These are phyloP conservation scores for Microcebus tavaratra DNA, from an alignment of 2,113 vertebrate species.

Conservation along the genomic window DNA sequence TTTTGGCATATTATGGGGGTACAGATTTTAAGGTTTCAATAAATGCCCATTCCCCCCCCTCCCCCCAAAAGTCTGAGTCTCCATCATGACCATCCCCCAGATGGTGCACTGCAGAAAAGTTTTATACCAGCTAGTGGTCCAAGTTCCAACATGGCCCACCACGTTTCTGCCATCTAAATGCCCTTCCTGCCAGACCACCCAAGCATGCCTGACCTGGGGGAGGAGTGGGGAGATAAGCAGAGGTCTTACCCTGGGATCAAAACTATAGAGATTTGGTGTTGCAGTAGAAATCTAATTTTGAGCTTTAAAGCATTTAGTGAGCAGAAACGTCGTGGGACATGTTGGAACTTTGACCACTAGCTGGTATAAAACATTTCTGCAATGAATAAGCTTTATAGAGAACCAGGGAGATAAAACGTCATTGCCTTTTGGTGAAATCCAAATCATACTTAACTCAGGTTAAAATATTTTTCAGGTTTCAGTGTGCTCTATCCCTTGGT, in stretches of 20 bases:
- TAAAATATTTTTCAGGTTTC: not conserved
- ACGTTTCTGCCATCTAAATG: no score
- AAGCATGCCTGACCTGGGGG: accelerated
- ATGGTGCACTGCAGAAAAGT: not conserved
- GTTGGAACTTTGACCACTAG: no score
- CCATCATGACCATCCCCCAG: no score
- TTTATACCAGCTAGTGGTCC: no score
- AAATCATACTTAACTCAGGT: not conserved
- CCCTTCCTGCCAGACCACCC: no score
- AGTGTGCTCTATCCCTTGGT: accelerated
- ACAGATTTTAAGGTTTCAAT: no score
- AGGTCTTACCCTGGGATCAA: no score
- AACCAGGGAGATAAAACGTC: not conserved
- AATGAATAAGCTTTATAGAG: not conserved
- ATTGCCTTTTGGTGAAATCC: accelerated
- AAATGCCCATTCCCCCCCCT: no score
- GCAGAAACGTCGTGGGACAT: accelerated
- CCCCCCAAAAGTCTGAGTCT: no score
- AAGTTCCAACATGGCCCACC: accelerated
- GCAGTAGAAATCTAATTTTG: accelerated
- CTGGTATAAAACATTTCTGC: not conserved
- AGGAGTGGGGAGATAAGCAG: not conserved
- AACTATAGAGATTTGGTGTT: not conserved
- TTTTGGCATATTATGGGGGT: no score
- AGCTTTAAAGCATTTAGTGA: not conserved